Conservation (phyloP, 2,797 vertebrate genomes). For the Cynodonichthys magdalenae region DNA sequence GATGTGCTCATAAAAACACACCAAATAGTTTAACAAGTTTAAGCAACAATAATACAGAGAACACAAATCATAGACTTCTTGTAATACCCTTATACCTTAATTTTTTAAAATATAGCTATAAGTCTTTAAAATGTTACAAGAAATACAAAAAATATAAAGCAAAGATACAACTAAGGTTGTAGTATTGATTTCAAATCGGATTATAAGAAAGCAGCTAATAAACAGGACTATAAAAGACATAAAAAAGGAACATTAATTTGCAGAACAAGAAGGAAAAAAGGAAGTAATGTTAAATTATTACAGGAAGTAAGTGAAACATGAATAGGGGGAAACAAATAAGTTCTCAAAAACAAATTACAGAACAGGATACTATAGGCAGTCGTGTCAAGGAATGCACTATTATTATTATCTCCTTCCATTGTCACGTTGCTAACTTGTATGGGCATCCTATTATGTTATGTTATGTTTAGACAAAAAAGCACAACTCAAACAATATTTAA, state of each 20-base stretch:
- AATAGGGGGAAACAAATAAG: conserved; percentile 24
- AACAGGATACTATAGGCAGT: not conserved
- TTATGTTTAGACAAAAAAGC: not conserved
- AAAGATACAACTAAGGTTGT: too few relatives aligned
- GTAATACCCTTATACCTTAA: not conserved
- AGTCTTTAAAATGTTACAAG: too few relatives aligned
- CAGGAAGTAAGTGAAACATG: conserved; percentile 2
- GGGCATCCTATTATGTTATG: not conserved
- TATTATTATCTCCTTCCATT: not conserved
- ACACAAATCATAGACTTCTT: not conserved
- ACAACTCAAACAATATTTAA: not conserved
- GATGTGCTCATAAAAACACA: conserved; percentile 12
- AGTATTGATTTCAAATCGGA: too few relatives aligned
- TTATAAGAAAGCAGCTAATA: too few relatives aligned
- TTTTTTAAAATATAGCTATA: not conserved
- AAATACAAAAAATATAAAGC: too few relatives aligned
- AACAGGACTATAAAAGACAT: too few relatives aligned
- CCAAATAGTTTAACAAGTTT: conserved; percentile 11
- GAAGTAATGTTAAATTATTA: conserved; percentile 21
- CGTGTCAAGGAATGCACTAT: too few relatives aligned
- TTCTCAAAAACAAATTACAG: not conserved
- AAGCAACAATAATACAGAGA: conserved; percentile 6
- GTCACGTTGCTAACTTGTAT: not conserved
- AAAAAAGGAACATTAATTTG: conserved; percentile 26
- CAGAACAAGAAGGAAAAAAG: conserved; percentile 29